Percentiles rank a stretch among this genome's conserved stretches.
phyloP scores from a whole-genome alignment of 2,888 invertebrate species.

The Volucella zonaria region DNA sequence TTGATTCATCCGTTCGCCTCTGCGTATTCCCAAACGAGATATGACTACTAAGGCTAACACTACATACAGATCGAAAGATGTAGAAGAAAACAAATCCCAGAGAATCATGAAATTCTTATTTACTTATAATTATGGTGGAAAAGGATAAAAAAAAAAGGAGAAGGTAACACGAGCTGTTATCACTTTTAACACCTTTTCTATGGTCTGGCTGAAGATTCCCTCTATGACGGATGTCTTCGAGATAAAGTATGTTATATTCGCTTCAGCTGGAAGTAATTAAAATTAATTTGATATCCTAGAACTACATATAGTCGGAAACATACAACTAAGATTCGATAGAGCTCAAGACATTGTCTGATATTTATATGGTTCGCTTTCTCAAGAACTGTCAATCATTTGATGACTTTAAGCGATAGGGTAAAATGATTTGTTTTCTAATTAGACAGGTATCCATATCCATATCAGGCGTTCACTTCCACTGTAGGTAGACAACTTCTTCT shows the following conservation, averaged over 20 bases:
- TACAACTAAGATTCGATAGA: conserved; percentile 35
- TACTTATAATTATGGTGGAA: conserved; percentile 53
- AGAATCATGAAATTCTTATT: conserved; percentile 66
- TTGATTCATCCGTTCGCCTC: conserved; percentile 42
- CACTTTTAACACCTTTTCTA: conserved; percentile 65
- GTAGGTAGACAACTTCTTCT: conserved; percentile 36
- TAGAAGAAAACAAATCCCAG: conserved; percentile 42
- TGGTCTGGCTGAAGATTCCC: conserved; percentile 47
- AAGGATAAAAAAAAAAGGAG: conserved; percentile 26
- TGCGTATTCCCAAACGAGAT: conserved; percentile 24
- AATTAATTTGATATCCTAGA: conserved; percentile 27
- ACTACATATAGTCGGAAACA: neutral
- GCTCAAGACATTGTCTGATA: conserved; percentile 45
- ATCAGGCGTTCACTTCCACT: conserved; percentile 3
- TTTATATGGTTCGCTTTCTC: neutral
- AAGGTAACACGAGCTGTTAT: conserved; percentile 35
- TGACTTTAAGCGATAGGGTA: conserved; percentile 24
- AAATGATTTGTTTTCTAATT: conserved; percentile 52
- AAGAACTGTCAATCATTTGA: conserved; percentile 68
- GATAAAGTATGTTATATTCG: conserved; percentile 49
- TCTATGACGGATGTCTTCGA: conserved; percentile 66
- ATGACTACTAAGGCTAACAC: conserved; percentile 30
- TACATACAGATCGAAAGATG: neutral
- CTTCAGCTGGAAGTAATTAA: conserved; percentile 37
- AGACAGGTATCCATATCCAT: conserved; percentile 32